A percentile compares a stretch with the other conserved stretches of the same genome.
Conservation (phyloP, 2,797 vertebrate species). For the Paguma larvata region DNA sequence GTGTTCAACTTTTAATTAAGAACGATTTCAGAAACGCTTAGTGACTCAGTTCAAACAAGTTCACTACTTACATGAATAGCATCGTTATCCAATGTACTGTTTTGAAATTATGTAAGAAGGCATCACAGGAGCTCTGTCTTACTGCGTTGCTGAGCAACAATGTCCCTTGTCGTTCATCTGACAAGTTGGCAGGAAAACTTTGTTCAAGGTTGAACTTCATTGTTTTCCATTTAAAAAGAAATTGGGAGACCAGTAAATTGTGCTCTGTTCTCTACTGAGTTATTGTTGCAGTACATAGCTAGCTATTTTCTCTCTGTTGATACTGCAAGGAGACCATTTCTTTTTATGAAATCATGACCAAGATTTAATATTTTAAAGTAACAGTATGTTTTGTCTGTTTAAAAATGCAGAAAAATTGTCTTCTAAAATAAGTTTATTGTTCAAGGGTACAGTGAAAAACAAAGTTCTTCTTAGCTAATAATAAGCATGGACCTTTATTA, state of each 20-base stretch:
- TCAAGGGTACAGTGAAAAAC: neutral
- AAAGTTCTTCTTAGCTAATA: constrained; percentile 6
- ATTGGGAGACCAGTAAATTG: neutral
- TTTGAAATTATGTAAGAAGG: constrained; percentile 10
- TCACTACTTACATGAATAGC: neutral
- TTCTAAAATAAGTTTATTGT: constrained; percentile 28
- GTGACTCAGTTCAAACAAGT: neutral
- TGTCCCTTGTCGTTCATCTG: neutral
- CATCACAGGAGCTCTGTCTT: neutral
- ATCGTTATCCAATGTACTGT: neutral
- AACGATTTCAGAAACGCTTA: neutral
- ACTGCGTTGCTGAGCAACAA: neutral
- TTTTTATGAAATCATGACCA: neutral
- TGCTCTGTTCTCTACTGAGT: constrained; percentile 21
- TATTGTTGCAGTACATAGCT: neutral
- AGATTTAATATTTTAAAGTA: constrained; percentile 47
- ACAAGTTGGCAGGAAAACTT: constrained; percentile 38
- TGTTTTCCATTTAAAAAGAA: constrained; percentile 17
- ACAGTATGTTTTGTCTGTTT: constrained; percentile 28
- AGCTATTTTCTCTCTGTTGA: constrained; percentile 56
- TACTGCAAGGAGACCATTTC: neutral
- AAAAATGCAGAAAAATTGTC: neutral
- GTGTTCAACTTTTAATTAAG: neutral
- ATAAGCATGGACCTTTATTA: neutral
- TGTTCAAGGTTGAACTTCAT: neutral